Base-by-base conservation (phyloP, 2,113 vertebrate species). In the Gallinago undulata region DNA sequence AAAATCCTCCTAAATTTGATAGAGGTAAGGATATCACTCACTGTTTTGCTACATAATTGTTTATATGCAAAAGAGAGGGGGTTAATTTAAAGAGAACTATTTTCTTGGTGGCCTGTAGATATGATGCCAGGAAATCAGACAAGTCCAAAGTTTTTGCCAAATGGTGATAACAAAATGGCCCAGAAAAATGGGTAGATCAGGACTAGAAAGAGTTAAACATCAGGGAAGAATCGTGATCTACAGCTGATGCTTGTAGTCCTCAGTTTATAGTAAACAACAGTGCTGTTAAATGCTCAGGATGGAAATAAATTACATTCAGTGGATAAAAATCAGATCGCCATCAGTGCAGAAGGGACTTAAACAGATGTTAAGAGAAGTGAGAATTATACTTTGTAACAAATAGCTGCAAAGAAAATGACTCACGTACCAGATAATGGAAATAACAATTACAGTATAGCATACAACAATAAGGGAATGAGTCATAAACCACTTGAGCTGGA, bases 371-470 rank as follows among this genome's bases (percentile, higher is more conserved):
- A 94, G 64, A 91, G 93, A 95, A 74, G 81, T 80, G 74, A 79
- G 81, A 94, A 72, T 82, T 48, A 84, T 51, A 81, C 77, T 78
- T 82, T 60, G 45, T 51, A 78, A 56, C 55, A 94, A 96, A 91
- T 21, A 93, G 33, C 86, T 81, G 89, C 85, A 96, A 84, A 70
- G 56, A 96, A 94, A 95, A 95, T 97, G 45, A 97, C 82, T 97
- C 93, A 93, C 47, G 37, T 45, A 59, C 30, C 67, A 96, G 84
- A 76, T 96, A 96, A 94, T 96, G 70, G 85, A 95, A 97, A 93
- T 94, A 95, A 96, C 85, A 95, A 93, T 97, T 96, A 93, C 56
- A 80, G 51, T 94, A 94, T 86, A 93, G 45, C 50, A 88, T 45
- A 84, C 33, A 87, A 86, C 48, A 92, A 48, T 39, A 90, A 94